phyloP scores from a whole-genome alignment of 2,888 invertebrate genomes.

The Syrphus vitripennis region DNA sequence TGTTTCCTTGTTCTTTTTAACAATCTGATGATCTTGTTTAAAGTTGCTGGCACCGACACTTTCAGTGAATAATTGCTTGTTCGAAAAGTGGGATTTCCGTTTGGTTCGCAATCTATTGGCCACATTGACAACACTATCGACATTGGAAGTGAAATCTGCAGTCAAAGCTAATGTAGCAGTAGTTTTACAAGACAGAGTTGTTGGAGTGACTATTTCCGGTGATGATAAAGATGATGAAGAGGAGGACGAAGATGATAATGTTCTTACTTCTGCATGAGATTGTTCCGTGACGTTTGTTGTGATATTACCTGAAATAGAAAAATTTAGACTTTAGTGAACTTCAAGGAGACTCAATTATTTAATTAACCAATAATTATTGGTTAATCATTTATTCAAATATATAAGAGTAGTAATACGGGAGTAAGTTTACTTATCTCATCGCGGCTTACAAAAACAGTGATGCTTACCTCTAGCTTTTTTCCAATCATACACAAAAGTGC shows the following conservation, averaged over 20 bases:
- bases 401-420: too few species aligned
- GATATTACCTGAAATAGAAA: slow-evolving; percentile 75
- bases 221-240: slow-evolving; percentile 47
- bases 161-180: background rate
- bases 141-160: background rate
- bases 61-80: slow-evolving; percentile 63
- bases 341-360: too few species aligned
- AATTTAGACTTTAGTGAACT: too few species aligned
- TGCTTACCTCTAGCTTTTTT: too few species aligned
- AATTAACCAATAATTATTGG: too few species aligned
- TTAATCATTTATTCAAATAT: too few species aligned
- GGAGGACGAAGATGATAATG: slow-evolving; percentile 55
- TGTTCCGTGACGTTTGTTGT: slow-evolving; percentile 76
- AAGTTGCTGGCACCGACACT: slow-evolving; percentile 73
- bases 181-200: slow-evolving; percentile 2
- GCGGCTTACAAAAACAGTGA: too few species aligned
- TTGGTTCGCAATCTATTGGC: slow-evolving; percentile 70
- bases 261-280: slow-evolving; percentile 73
- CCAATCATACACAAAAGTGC: too few species aligned
- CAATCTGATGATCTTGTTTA: slow-evolving; percentile 69
- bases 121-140: slow-evolving; percentile 64
- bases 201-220: slow-evolving; percentile 29
- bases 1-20: slow-evolving; percentile 28
- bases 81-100: slow-evolving; percentile 70
- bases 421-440: too few species aligned